phyloP scores from a whole-genome alignment of 2,113 vertebrate species.

The Pheucticus melanocephalus region DNA sequence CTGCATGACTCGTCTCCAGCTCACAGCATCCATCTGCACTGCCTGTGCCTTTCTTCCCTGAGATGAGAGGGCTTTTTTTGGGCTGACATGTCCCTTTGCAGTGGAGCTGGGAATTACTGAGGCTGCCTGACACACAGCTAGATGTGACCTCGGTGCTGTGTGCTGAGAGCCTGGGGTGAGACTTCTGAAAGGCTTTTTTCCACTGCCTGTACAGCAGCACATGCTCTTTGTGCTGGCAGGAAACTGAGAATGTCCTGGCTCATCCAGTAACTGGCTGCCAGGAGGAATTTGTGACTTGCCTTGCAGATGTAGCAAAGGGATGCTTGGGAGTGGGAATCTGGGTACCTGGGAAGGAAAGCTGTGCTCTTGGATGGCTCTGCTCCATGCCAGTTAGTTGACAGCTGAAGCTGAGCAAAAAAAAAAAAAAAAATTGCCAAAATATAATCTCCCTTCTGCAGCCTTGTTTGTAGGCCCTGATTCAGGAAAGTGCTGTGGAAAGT shows the following conservation, averaged over 20 bases:
- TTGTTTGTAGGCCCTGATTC: neutral
- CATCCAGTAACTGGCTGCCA: neutral
- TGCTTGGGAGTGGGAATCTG: neutral
- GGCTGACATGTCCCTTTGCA: neutral
- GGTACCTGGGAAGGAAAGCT: neutral
- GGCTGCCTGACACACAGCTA: conserved; percentile 45
- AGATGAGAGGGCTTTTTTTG: neutral
- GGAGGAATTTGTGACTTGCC: neutral
- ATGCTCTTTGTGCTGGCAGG: neutral
- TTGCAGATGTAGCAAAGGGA: neutral
- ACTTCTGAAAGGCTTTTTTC: conserved; percentile 10
- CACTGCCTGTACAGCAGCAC: neutral
- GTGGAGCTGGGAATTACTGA: conserved; percentile 24
- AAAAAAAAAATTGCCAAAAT: neutral
- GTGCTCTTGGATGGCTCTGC: neutral
- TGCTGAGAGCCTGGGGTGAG: neutral
- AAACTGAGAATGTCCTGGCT: neutral
- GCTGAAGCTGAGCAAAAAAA: neutral
- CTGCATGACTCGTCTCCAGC: neutral
- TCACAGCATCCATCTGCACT: neutral
- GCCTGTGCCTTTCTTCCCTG: neutral
- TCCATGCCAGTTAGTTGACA: neutral
- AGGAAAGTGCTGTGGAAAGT: neutral
- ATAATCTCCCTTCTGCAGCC: neutral
- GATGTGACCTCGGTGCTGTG: neutral